Percentiles rank a stretch among this genome's conserved stretches.
phyloP scores from a whole-genome alignment of 2,888 invertebrate species.

The Holacanthella duospinosa region DNA sequence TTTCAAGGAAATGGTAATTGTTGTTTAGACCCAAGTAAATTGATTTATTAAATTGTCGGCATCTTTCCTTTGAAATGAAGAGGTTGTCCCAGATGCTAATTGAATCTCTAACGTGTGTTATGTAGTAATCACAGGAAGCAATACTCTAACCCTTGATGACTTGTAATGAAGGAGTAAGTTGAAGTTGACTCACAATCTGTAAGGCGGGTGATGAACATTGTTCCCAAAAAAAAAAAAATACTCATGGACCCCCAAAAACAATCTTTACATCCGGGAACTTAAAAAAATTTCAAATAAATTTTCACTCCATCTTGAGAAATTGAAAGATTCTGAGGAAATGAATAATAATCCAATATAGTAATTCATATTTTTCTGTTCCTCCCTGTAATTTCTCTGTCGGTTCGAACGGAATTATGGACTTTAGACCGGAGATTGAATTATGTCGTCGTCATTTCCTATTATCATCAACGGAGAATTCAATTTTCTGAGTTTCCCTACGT shows the following conservation, averaged over 20 bases:
- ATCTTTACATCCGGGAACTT: no score
- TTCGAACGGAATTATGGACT: no score
- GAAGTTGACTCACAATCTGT: no score
- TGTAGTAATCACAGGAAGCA: not conserved
- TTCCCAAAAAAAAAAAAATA: not conserved
- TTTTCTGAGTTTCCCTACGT: no score
- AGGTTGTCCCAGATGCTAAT: not conserved
- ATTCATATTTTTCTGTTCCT: not conserved
- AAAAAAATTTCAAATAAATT: not conserved
- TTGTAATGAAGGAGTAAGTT: not conserved
- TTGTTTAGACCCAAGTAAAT: not conserved
- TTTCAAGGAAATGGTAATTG: no score
- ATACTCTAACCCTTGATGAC: not conserved
- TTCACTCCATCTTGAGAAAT: not conserved
- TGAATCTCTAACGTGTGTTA: not conserved
- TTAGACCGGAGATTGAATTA: not conserved
- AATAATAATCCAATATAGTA: not conserved
- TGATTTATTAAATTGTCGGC: slow-evolving; percentile 6
- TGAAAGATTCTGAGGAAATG: not conserved
- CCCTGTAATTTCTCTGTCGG: no score
- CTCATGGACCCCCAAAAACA: no score
- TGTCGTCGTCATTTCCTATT: not conserved
- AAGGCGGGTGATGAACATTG: not conserved
- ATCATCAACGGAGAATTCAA: no score
- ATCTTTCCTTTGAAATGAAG: not conserved